Base-by-base conservation (phyloP, 2,113 vertebrate genomes). In the Phaethornis superciliosus region DNA sequence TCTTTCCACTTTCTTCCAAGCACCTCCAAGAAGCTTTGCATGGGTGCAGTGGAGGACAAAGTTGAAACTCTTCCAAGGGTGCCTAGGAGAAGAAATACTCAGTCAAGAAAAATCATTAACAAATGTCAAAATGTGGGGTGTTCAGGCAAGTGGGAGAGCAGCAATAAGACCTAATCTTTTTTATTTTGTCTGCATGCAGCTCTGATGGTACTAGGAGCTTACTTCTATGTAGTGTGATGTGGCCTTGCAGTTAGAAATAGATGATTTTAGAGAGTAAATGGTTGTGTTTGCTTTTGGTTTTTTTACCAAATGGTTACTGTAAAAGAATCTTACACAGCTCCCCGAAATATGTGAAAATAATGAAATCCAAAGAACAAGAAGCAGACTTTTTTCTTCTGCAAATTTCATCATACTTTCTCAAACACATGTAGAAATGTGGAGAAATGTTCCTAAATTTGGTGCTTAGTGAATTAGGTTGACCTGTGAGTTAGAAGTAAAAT, bases 121-220 rank as follows among this genome's bases (percentile, higher is more conserved):
- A 95, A 96, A 97, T 88, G 91, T 80, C 89, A 83, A 46, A 49
- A 82, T 67, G 42, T 71, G 83, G 82, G 79, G 79, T 94, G 52
- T 15, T 26, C 67, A 85, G 87, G 63, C 52, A 4, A 95, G 59
- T 52, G 23, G 67, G 27, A 86, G 35, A 81, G 58, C 64, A 86
- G 90, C 92, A 90, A 68, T 47, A 37, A 75, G 7, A 93, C 47
- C 37, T 56, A 83, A 75, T n/a, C n/a, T 20, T 76, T 78, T 84
- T 37, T 13, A 4, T 12, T 89, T 84, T 72, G 40, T 27, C 88
- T 85, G 47, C 64, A 13, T 70, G n/a, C 4, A 69, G 28, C 94
- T 85, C 60, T 81, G 79, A 63, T 80, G 74, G 44, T 89, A 37
- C 46, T 32, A 23, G 14, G 46, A 69, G 58, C 40, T 23, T 72